Conservation (phyloP, 2,113 vertebrate species). For the Empidonax traillii region DNA sequence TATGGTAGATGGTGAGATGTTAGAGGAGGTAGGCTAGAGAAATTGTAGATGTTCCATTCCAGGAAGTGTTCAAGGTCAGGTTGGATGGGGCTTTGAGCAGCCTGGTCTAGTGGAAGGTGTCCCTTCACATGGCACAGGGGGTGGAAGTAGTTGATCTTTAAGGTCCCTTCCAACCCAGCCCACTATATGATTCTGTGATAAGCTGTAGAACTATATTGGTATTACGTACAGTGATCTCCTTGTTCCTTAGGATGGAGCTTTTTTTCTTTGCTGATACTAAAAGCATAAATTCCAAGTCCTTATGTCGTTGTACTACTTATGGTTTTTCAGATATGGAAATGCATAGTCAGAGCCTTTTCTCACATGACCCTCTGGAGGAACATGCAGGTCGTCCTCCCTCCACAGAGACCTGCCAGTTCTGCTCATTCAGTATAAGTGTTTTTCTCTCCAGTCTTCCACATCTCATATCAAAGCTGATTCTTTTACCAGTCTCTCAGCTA, state of each 20-base stretch:
- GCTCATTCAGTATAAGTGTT: background rate
- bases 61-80: background rate
- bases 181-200: background rate
- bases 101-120: background rate
- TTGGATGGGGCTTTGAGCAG: background rate
- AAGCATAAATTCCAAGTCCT: background rate
- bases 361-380: background rate
- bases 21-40: background rate
- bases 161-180: background rate
- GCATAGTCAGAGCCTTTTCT: background rate
- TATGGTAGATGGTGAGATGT: background rate
- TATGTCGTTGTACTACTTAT: background rate
- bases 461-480: background rate
- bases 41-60: background rate
- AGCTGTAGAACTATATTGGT: background rate
- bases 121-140: accelerated
- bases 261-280: background rate
- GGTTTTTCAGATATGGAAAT: accelerated
- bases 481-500: background rate
- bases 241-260: background rate
- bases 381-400: background rate
- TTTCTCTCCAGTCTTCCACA: background rate
- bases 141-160: background rate
- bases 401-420: background rate
- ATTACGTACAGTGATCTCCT: background rate